Evolutionary conservation across 2,113 vertebrate genomes (phyloP).

Genomic region (Plecotus auritus): DNA sequence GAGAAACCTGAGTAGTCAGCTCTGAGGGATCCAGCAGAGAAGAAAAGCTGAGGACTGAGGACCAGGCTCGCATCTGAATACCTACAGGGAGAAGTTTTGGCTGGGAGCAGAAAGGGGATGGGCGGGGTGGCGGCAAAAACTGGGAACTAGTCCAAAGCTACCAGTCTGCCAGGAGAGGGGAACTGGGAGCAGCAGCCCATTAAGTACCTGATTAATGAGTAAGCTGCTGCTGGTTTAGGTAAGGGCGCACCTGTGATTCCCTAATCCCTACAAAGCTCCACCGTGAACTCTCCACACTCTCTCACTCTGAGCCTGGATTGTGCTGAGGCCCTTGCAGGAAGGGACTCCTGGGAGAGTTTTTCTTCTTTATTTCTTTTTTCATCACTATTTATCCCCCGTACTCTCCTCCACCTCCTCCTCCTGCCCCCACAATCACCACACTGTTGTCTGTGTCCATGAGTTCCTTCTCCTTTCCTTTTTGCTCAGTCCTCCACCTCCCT

Average conservation of each 20-base stretch:
- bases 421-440: background rate
- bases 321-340: background rate
- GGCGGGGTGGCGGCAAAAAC: background rate
- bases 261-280: background rate
- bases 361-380: background rate
- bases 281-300: background rate
- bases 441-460: background rate
- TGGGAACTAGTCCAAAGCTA: conserved; percentile 52
- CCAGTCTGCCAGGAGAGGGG: conserved; percentile 9
- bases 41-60: background rate
- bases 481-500: background rate
- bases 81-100: conserved; percentile 17
- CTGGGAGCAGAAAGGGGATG: background rate
- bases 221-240: conserved; percentile 33
- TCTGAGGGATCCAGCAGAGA: background rate
- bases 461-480: background rate
- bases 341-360: background rate
- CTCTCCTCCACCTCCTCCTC: background rate
- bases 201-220: conserved; percentile 53
- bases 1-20: background rate
- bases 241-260: conserved; percentile 50
- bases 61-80: background rate
- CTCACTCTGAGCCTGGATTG: background rate
- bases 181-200: background rate
- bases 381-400: background rate